Percentiles rank a stretch among this genome's conserved stretches.
Evolutionary conservation across 2,888 invertebrate species (phyloP).

Genomic region (Calameuta idolon): DNA sequence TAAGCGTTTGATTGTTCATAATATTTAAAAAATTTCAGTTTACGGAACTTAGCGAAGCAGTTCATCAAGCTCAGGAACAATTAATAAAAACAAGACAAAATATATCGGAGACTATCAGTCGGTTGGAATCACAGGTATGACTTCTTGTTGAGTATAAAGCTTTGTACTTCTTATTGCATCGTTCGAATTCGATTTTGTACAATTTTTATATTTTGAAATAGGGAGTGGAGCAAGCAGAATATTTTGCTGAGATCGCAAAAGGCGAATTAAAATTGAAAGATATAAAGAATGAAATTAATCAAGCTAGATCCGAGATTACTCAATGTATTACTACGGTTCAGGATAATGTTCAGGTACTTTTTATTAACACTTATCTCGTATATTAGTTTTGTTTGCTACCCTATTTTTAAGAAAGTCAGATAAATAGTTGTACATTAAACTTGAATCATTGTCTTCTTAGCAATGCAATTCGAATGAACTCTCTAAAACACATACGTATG

Average conservation of each 20-base stretch:
- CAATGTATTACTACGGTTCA: conserved; percentile 36
- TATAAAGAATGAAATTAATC: conserved; percentile 59
- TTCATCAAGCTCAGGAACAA: conserved; percentile 48
- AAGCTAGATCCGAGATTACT: conserved; percentile 43
- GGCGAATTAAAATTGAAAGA: conserved; percentile 53
- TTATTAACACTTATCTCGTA: background rate
- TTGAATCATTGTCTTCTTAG: conserved; percentile 14
- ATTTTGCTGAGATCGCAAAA: conserved; percentile 48
- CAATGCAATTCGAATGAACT: background rate
- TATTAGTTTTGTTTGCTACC: background rate
- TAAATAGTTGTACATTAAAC: background rate
- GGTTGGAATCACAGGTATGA: conserved; percentile 53
- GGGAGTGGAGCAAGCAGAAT: conserved; percentile 30
- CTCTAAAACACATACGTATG: conserved; percentile 39
- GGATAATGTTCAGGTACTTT: conserved; percentile 38
- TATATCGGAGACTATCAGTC: conserved; percentile 45
- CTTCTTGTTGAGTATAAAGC: background rate
- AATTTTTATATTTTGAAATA: background rate
- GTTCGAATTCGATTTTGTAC: background rate
- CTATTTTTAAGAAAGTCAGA: background rate
- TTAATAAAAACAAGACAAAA: conserved; percentile 48
- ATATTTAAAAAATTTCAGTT: conserved; percentile 42
- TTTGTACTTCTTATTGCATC: background rate
- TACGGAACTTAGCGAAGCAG: conserved; percentile 44
- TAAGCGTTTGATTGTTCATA: background rate